These are phyloP conservation scores for Protodeltote pygarga DNA, from an alignment of 2,888 invertebrate genomes.

Conservation along the genomic window DNA sequence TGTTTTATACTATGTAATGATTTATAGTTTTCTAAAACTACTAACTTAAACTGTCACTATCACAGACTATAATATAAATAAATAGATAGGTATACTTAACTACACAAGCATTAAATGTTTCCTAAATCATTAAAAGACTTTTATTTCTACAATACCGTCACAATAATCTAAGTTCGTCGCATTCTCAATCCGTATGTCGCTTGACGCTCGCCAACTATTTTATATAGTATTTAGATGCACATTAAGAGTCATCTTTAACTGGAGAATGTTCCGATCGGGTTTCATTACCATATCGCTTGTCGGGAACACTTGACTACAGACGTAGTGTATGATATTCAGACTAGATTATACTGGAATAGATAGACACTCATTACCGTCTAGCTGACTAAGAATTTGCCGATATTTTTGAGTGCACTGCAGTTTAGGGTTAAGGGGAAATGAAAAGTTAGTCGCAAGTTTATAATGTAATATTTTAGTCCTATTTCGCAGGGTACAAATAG, in stretches of 20 bases:
- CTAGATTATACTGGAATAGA: constrained; percentile 71
- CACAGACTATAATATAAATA: too few relatives aligned
- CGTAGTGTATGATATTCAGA: constrained; percentile 62
- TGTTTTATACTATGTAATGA: too few relatives aligned
- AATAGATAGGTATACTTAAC: too few relatives aligned
- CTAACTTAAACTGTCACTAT: too few relatives aligned
- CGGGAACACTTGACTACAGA: constrained; percentile 70
- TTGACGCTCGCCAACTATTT: constrained; percentile 61
- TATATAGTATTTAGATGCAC: constrained; percentile 81
- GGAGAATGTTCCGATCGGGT: constrained; percentile 75
- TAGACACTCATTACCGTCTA: constrained; percentile 70
- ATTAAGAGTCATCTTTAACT: constrained; percentile 81
- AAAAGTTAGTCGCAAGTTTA: not conserved
- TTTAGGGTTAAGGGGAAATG: constrained; percentile 4
- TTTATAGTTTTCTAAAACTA: too few relatives aligned
- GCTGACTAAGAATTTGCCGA: constrained; percentile 58
- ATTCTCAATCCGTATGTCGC: constrained; percentile 51
- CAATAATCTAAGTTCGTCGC: constrained; percentile 7
- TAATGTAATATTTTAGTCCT: too few relatives aligned
- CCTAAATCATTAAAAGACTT: not conserved
- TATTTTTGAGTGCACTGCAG: constrained; percentile 31
- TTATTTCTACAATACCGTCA: not conserved
- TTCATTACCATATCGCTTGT: constrained; percentile 79
- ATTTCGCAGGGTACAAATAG: too few relatives aligned
- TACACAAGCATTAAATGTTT: not conserved